Percentiles rank a stretch among this genome's conserved stretches.
phyloP scores from a whole-genome alignment of 2,113 vertebrate genomes.

The Pheucticus melanocephalus region DNA sequence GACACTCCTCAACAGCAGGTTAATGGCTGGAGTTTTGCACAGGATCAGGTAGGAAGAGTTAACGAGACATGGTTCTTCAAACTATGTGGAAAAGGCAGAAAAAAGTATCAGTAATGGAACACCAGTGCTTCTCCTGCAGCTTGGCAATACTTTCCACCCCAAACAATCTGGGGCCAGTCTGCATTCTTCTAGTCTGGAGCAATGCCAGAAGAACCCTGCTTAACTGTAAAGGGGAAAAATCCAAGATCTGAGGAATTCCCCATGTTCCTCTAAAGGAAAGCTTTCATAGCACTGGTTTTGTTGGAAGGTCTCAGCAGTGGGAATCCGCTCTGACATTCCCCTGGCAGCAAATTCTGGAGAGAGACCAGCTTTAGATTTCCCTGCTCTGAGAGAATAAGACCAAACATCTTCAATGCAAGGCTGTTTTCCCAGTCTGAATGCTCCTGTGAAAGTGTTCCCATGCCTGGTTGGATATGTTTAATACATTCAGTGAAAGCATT shows the following conservation, averaged over 20 bases:
- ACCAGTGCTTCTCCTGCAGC: not conserved
- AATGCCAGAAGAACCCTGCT: not conserved
- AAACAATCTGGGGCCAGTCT: not conserved
- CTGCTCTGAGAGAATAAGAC: not conserved
- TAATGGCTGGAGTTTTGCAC: conserved; percentile 87
- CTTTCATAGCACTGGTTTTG: not conserved
- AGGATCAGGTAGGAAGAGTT: conserved; percentile 88
- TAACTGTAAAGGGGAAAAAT: not conserved
- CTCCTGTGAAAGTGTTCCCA: not conserved
- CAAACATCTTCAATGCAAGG: not conserved
- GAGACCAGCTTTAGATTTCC: not conserved
- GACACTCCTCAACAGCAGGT: conserved; percentile 61
- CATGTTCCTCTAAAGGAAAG: not conserved
- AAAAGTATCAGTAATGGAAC: not conserved
- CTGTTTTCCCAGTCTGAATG: not conserved
- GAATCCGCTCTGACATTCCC: not conserved
- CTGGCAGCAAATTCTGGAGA: not conserved
- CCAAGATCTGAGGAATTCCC: not conserved
- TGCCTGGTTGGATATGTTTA: not conserved
- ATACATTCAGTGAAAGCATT: not conserved
- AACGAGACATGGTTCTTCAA: conserved; percentile 82
- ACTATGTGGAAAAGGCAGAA: conserved; percentile 68
- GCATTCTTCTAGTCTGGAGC: not conserved
- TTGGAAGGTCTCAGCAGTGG: not conserved
- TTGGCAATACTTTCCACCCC: not conserved